A percentile compares a stretch with the other conserved stretches of the same genome.
Conservation (phyloP, 2,888 invertebrate species). For the Zelleria hepariella region DNA sequence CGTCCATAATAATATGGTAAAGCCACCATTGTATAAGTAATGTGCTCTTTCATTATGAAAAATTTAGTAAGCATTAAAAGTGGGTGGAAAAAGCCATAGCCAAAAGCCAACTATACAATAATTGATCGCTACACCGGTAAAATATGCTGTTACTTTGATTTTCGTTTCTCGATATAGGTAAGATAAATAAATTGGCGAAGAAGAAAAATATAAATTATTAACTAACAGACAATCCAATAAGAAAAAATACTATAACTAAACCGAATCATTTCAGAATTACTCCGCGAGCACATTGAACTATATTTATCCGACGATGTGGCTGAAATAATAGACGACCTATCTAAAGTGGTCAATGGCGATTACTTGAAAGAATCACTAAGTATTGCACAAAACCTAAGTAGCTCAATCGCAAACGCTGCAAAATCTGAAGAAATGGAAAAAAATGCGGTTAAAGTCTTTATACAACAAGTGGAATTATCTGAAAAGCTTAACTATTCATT, state of each 20-base stretch:
- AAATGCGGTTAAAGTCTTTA: not conserved
- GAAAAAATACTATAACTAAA: not conserved
- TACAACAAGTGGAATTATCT: not conserved
- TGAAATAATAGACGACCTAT: slow-evolving; percentile 23
- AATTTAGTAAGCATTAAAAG: no score
- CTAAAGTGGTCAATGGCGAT: slow-evolving; percentile 18
- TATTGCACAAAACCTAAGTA: slow-evolving; percentile 29
- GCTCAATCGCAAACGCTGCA: slow-evolving; percentile 5
- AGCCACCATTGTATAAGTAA: no score
- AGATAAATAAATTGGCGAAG: no score
- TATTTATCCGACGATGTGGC: slow-evolving; percentile 28
- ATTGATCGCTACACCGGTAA: no score
- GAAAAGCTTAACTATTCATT: not conserved
- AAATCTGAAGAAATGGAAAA: slow-evolving; percentile 9
- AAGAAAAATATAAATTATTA: no score
- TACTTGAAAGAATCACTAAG: slow-evolving; percentile 24
- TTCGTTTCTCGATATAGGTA: no score
- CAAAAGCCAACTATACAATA: no score
- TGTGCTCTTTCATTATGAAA: no score
- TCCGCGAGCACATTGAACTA: slow-evolving; percentile 32
- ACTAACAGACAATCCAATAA: not conserved
- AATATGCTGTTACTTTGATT: no score
- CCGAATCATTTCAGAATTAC: slow-evolving; percentile 14
- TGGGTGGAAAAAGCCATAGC: no score
- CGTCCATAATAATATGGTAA: no score